Evolutionary conservation across 1,140 invertebrate genomes (phyloP), one percentile per base, ranked within the genome.

Genomic region (Drosophila kohkoa): DNA sequence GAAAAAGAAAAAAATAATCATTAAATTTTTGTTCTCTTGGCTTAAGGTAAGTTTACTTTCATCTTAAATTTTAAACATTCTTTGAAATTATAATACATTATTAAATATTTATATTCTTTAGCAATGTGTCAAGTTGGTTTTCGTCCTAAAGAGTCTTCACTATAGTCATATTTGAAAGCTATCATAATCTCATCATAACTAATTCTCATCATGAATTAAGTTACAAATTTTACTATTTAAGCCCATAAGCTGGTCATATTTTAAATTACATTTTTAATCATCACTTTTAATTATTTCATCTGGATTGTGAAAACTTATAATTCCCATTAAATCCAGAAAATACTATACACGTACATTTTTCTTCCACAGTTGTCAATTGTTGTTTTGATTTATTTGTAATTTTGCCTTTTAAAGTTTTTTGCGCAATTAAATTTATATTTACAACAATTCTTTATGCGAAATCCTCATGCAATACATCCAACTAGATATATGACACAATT

Each of bases 341-440:
- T 55, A 25, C 20, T 25, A 3, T 25, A 8, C n/a, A 54, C 2
- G 6, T 28, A 13, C 28, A 38, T 16, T 55, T 55, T 55, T 11
- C 32, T 5, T 28, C 32, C 25, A 16, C 8, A 43, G 15, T 48
- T 64, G 71, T 62, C 46, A 46, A 38, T 60, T 83, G 51, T 75
- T 62, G 38, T 68, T 82, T 82, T 82, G 59, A 74, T 58, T 66
- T 72, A 79, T 82, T 82, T 72, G 11, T 20, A n/a, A 4, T 45
- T 4, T 11, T 68, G 43, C 70, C 4, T 25, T 25, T 25, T 48
- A 64, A 70, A 68, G 51, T 79, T 82, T 87, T 81, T 87, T 87
- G 62, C 78, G 73, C 83, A 87, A 87, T 83, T 87, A 88, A 88
- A 88, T 88, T 79, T 87, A 81, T 87, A 88, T 87, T 82, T 88